Percentiles rank a stretch among this genome's conserved stretches.
phyloP scores from a whole-genome alignment of 1,140 invertebrate genomes.

The Nautilus pompilius region DNA sequence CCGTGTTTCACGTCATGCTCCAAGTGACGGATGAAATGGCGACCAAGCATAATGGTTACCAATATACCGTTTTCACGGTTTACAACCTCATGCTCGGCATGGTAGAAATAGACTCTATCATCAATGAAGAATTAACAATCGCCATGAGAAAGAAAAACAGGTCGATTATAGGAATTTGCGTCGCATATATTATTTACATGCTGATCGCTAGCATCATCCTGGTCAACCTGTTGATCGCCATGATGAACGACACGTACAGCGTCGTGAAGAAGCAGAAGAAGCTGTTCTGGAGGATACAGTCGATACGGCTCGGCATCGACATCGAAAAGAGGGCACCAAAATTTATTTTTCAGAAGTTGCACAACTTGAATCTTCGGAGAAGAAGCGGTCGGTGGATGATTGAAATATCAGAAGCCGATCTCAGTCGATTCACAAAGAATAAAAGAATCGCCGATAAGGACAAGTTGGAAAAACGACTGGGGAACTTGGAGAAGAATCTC shows the following conservation, averaged over 20 bases:
- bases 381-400: no score
- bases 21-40: conserved; percentile 21
- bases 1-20: conserved; percentile 39
- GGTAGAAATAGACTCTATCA: no score
- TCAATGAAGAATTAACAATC: no score
- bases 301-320: conserved; percentile 37
- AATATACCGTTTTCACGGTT: conserved; percentile 30
- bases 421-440: no score
- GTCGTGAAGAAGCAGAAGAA: conserved; percentile 23
- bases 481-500: no score
- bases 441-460: no score
- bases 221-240: conserved; percentile 48
- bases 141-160: no score
- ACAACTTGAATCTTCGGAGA: no score
- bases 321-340: conserved; percentile 40
- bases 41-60: conserved; percentile 17
- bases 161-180: no score
- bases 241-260: conserved; percentile 51
- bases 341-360: no score
- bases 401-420: no score
- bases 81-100: conserved; percentile 47
- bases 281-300: conserved; percentile 37
- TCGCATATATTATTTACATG: conserved; percentile 41
- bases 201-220: conserved; percentile 41
- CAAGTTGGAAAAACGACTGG: no score